Conservation (phyloP, 2,797 vertebrate genomes). For the Scolopax rusticola region DNA sequence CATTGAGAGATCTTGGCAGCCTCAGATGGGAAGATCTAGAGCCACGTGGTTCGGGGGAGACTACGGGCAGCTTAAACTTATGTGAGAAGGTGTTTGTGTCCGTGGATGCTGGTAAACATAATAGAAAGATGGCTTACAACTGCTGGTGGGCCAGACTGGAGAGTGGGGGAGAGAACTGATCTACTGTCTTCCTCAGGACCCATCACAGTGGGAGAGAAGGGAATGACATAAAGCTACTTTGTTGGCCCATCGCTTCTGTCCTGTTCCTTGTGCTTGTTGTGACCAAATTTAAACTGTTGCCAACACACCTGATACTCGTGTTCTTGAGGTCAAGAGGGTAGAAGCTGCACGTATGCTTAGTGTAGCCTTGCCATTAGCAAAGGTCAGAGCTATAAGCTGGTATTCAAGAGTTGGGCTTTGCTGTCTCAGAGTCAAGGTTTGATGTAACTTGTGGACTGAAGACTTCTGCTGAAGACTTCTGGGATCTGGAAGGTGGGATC, state of each 20-base stretch:
- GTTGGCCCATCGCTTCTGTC: background rate
- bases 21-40: background rate
- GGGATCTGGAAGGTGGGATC: background rate
- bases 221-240: background rate
- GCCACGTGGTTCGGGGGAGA: background rate
- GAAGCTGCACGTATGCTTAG: background rate
- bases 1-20: background rate
- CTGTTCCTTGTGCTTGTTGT: background rate
- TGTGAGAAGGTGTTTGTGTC: background rate
- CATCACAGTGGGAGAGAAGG: background rate
- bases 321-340: background rate
- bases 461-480: background rate
- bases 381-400: background rate
- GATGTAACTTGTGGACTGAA: background rate
- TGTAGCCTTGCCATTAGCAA: background rate
- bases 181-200: background rate
- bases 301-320: fast-evolving
- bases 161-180: background rate
- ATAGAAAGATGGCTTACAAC: background rate
- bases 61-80: background rate
- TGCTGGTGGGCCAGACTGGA: background rate
- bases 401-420: background rate
- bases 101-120: fast-evolving
- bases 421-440: background rate
- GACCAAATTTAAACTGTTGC: background rate